Evolutionary conservation across 2,113 vertebrate genomes (phyloP), one percentile per base, ranked within the genome.

Genomic region (Dipodomys spectabilis): DNA sequence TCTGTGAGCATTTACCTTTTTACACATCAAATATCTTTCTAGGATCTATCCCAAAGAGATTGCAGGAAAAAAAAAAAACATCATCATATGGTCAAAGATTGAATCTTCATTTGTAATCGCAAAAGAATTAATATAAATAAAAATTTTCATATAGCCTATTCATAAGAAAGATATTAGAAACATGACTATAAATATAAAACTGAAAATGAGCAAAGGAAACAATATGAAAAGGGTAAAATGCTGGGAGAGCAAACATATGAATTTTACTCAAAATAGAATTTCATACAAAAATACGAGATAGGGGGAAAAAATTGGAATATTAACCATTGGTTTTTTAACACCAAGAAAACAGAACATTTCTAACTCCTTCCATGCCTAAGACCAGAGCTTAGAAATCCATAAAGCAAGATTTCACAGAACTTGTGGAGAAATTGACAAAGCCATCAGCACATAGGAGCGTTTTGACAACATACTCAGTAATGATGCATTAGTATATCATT

Each of bases 191-290:
- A 39, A 79, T 78, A 62, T 13, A 79, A 79, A 68, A 83, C 82
- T 28, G 32, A 71, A 60, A 81, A 85, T 68, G 15, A 67, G 39
- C 92, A 27, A 86, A 81, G 45, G 11, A 30, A 81, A 92, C 9
- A 44, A 49, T 4, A 90, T 65, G 13, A 73, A 74, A 72, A 78
- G 45, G 23, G 74, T 22, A 95, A 86, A 93, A 93, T n/a, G 9
- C 15, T 53, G 53, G 32, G 49, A 19, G 8, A 1, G 6, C 39
- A 39, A 86, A 60, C 84, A 62, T 9, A 78, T 71, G 65, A 44
- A 79, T 83, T 88, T 90, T 69, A 90, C 7, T 67, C 4, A 86
- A 95, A 94, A 77, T 23, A 83, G 27, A 79, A 78, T 85, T 79
- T 77, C 39, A 91, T n/a, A 53, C 2, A 28, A 89, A 91, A 78